Conservation (phyloP, 2,797 vertebrate species). For the Myripristis jacobus region DNA sequence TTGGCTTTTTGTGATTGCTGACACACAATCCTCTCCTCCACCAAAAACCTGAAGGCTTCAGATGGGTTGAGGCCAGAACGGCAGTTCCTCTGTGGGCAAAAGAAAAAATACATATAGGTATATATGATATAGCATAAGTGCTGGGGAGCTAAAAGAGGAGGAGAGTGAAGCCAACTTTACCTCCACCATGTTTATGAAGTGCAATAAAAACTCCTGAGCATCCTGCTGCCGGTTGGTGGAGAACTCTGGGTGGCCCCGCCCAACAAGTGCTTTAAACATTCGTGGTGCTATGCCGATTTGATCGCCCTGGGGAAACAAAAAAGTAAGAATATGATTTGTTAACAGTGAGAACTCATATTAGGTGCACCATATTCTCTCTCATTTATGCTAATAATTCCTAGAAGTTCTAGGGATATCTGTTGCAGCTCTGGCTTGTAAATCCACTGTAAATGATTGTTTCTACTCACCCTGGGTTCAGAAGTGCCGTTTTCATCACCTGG, state of each 20-base stretch:
- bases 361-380: neutral
- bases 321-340: constrained; percentile 13
- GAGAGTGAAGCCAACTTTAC: constrained; percentile 76
- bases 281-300: constrained; percentile 94
- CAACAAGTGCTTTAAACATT: constrained; percentile 98
- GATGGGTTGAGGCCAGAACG: constrained; percentile 96
- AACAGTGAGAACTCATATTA: constrained; percentile 1
- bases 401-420: neutral
- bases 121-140: neutral
- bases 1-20: constrained; percentile 97
- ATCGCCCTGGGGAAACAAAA: constrained; percentile 89
- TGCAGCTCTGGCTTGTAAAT: constrained; percentile 21
- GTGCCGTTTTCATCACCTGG: constrained; percentile 86
- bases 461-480: constrained; percentile 90
- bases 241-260: constrained; percentile 96
- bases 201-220: constrained; percentile 98
- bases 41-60: constrained; percentile 96
- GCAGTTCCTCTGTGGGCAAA: constrained; percentile 91
- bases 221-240: constrained; percentile 99
- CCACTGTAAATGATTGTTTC: constrained; percentile 22
- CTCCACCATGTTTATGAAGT: constrained; percentile 99
- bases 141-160: too few relatives aligned
- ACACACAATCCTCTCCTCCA: constrained; percentile 98
- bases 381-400: constrained; percentile 21
- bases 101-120: too few relatives aligned